Percentiles rank a stretch among this genome's conserved stretches.
These are phyloP conservation scores for Calephelis virginiensis DNA, from an alignment of 1,140 invertebrate species.

Conservation along the genomic window DNA sequence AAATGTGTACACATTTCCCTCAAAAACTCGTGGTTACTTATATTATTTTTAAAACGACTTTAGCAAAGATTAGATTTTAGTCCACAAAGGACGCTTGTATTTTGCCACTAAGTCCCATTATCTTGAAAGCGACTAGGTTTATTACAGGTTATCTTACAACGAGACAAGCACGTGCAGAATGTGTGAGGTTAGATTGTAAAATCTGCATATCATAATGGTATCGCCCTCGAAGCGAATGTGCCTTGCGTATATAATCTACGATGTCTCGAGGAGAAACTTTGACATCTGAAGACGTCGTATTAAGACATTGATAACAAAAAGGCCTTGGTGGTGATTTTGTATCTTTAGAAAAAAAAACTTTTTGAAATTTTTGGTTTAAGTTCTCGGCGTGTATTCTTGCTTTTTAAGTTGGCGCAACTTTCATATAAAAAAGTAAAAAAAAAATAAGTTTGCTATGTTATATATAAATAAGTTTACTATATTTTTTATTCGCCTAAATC, in stretches of 20 bases:
- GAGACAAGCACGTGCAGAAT: conserved; percentile 7
- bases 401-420: too few species aligned
- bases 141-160: background rate
- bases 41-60: too few species aligned
- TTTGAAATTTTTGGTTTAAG: background rate
- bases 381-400: too few species aligned
- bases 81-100: background rate
- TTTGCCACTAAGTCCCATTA: background rate
- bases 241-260: conserved; percentile 10
- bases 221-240: conserved; percentile 11
- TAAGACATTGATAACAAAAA: conserved; percentile 4
- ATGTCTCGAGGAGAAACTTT: background rate
- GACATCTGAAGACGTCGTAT: background rate
- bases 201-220: conserved; percentile 15
- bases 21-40: too few species aligned
- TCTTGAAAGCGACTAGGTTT: background rate
- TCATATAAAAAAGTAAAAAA: too few species aligned
- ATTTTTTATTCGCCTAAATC: too few species aligned
- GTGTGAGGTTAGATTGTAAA: conserved; percentile 8
- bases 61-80: too few species aligned
- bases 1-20: too few species aligned
- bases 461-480: too few species aligned
- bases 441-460: too few species aligned
- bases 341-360: background rate
- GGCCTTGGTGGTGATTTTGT: background rate